Conservation (phyloP, 2,113 vertebrate species). For the Megaceryle maxima region DNA sequence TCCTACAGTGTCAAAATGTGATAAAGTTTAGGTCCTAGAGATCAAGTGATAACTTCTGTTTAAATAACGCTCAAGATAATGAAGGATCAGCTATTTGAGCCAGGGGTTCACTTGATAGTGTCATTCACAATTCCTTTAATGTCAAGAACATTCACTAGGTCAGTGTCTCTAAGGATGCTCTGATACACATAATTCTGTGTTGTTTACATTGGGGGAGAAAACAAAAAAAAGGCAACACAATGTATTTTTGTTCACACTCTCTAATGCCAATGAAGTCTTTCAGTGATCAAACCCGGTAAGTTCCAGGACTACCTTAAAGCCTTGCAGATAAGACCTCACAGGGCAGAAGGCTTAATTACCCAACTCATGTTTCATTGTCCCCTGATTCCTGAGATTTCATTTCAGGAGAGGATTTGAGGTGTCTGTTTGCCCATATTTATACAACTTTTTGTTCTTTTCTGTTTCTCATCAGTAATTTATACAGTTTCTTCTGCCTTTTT, state of each 20-base stretch:
- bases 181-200: neutral
- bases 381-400: neutral
- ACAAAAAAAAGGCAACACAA: neutral
- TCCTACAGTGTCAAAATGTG: neutral
- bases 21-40: too few relatives aligned
- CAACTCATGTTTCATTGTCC: neutral
- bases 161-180: neutral
- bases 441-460: neutral
- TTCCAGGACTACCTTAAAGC: neutral
- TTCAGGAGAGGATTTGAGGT: neutral
- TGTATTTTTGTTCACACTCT: neutral
- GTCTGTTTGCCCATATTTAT: neutral
- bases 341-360: neutral
- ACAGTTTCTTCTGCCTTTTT: neutral
- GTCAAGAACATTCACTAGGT: neutral
- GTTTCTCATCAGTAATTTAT: neutral
- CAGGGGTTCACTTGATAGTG: neutral
- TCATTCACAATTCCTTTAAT: neutral
- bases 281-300: neutral
- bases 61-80: neutral
- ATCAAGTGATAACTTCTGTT: neutral
- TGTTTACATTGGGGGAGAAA: neutral
- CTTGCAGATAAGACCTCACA: neutral
- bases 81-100: neutral
- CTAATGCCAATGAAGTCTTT: neutral